Evolutionary conservation across 2,888 invertebrate species (phyloP), one percentile per base, ranked within the genome.

Genomic region (Sericinus montela): DNA sequence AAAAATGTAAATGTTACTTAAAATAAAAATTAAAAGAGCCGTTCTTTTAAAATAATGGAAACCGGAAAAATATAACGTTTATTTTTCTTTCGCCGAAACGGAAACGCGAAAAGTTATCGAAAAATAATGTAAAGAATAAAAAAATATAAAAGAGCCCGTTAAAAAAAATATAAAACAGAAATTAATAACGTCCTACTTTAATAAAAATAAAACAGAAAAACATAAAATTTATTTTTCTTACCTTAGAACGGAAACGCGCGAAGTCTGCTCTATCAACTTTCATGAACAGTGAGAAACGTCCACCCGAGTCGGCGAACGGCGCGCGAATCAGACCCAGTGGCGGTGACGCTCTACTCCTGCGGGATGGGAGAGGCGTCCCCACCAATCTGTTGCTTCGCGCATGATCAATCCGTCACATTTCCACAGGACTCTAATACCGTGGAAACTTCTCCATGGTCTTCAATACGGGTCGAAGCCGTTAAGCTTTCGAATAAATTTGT

Each of bases 311-410:
- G 59, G 59, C 70, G 62, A 48, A 46, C 58, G 56, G 56, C 66
- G 65, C 75, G 71, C 76, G 74, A 71, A 59, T 69, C 53, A 52
- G 46, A 42, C 54, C 51, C 62, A n/a, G n/a, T n/a, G n/a, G n/a
- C 56, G 57, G 51, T 55, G 57, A 53, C 54, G 59, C 53, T 51
- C 23, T 48, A 28, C 38, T 48, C 42, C 51, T 54, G 52, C 53
- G 53, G n/a, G 53, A 55, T 48, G 52, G 48, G 58, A 57, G 56
- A 57, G 58, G 56, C 59, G 53, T 60, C 67, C 68, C 67, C 66
- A 51, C 65, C 67, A 65, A 75, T 65, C 79, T 77, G 79, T 78
- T 79, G 79, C 73, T 55, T 56, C 69, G 69, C 76, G 74, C 75
- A 61, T 71, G 78, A 73, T 69, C 69, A 45, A 52, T 45, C 44